Conservation (phyloP, 1,140 invertebrate species). For the Lepidurus arcticus region DNA sequence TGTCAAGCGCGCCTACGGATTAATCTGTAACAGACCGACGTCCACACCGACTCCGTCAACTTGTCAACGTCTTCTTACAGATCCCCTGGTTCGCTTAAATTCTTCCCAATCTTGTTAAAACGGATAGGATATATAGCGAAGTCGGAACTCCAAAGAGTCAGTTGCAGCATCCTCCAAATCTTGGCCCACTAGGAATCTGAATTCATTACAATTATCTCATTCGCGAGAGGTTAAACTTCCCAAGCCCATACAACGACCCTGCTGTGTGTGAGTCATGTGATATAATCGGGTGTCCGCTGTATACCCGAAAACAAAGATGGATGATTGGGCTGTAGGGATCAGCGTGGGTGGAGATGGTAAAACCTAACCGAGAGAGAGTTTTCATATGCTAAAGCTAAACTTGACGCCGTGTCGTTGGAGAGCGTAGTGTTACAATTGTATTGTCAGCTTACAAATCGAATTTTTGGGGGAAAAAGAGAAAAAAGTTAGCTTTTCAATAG, state of each 20-base stretch:
- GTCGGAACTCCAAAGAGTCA: neutral
- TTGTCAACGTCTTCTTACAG: conserved; percentile 15
- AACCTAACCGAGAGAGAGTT: neutral
- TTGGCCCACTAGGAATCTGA: neutral
- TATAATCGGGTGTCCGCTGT: neutral
- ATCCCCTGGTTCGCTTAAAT: conserved; percentile 1
- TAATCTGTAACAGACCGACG: conserved; percentile 18
- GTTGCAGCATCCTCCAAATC: neutral
- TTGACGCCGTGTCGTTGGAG: neutral
- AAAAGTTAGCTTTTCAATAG: neutral
- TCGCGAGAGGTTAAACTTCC: neutral
- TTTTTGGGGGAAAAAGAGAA: conserved; percentile 7
- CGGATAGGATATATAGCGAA: neutral
- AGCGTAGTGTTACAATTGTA: neutral
- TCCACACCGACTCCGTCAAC: conserved; percentile 7
- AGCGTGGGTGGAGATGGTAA: neutral
- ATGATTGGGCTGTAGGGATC: conserved; percentile 3
- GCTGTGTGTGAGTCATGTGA: conserved; percentile 2
- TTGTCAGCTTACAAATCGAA: conserved; percentile 20
- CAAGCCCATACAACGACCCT: neutral
- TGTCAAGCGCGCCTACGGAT: conserved; percentile 17
- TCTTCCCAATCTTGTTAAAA: conserved; percentile 22
- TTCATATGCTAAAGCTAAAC: conserved; percentile 19
- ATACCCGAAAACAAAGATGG: neutral
- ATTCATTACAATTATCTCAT: conserved; percentile 9